Evolutionary conservation across 2,888 invertebrate genomes (phyloP), one percentile per base, ranked within the genome.

Genomic region (Mythimna vitellina): DNA sequence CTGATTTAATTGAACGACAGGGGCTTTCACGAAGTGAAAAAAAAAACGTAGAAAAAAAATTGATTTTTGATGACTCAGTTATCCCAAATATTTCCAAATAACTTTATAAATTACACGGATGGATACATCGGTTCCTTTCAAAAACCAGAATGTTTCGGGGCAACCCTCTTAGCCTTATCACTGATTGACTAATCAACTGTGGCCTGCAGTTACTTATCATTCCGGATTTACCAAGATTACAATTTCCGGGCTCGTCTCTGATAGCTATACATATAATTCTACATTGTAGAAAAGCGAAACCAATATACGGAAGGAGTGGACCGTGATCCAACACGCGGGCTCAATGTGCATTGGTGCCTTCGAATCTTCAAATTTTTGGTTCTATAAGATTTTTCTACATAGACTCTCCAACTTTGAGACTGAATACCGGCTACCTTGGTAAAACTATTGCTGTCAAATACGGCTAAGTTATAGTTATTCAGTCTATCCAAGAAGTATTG

Each of bases 171-270:
- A 9, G 3, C 10, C 25, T 70, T 49, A 68, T 49, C 56, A 46
- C 35, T 25, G 1, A 17, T 8, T 70, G 35, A 57, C 46, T 67
- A 67, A 67, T 67, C n/a, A 57, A 35, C 56, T 67, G 35, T 49
- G 10, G 25, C 25, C 0, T 46, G 68, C 7, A 46, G 32, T 49
- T 68, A 38, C 14, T 58, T 58, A 46, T 67, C 69, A 66, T 46
- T 32, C 14, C 32, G 54, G 29, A 32, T 20, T 56, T 14, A 46
- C 25, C 32, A 20, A 22, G 32, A 25, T 5, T 17, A 22, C 25
- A 67, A 46, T 57, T 49, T 46, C 46, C 46, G 20, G 22, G 1
- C 4, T 46, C 5, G 32, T 8, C 17, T 65, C 20, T 14, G 32
- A 32, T 46, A 42, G 8, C 1, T 35, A 20, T 3, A 46, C 46